A percentile compares a stretch with the other conserved stretches of the same genome.
phyloP scores from a whole-genome alignment of 2,797 vertebrate species.

The Hydrolagus colliei region DNA sequence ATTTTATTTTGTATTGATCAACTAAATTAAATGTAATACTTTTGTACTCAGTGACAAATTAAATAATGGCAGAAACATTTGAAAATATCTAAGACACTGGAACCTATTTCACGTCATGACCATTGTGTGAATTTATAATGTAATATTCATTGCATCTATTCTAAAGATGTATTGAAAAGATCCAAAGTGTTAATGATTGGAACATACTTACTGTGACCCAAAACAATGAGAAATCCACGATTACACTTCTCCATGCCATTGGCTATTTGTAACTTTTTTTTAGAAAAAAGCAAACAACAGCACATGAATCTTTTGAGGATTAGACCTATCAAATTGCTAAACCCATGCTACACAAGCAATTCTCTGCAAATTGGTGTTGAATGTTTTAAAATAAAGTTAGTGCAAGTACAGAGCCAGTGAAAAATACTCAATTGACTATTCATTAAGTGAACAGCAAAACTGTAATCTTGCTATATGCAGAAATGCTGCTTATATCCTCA shows the following conservation, averaged over 20 bases:
- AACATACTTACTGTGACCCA: no score
- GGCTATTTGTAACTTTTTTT: neutral
- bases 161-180: no score
- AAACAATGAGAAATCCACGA: neutral
- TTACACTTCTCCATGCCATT: neutral
- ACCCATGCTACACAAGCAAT: neutral
- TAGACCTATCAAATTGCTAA: neutral
- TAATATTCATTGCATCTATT: no score
- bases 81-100: neutral
- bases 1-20: neutral
- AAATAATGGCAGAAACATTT: neutral
- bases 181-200: no score
- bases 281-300: neutral
- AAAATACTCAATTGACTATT: neutral
- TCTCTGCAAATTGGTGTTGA: no score
- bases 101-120: no score
- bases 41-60: neutral
- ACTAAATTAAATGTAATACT: neutral
- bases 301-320: neutral
- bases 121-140: no score
- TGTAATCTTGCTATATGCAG: neutral
- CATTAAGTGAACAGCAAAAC: conserved; percentile 9
- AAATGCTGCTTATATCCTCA: neutral
- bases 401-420: neutral
- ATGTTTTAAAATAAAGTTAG: neutral